These are phyloP conservation scores for Synergus laeviventris DNA, from an alignment of 2,888 invertebrate species.

Conservation along the genomic window DNA sequence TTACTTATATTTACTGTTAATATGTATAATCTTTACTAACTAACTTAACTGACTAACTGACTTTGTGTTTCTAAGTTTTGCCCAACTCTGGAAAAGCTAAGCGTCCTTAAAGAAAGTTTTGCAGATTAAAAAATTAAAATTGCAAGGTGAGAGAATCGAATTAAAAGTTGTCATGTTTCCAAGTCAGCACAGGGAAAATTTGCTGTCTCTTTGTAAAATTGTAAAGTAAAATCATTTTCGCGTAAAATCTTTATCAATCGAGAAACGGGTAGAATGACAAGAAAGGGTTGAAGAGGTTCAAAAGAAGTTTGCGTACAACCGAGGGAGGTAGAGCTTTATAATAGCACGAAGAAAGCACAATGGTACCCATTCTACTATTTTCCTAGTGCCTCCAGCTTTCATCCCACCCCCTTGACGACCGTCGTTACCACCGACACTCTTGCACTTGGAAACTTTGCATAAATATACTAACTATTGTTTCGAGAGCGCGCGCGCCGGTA, in stretches of 20 bases:
- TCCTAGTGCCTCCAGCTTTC: slow-evolving; percentile 50
- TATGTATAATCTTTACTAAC: neutral
- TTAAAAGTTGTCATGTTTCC: neutral
- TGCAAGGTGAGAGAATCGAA: neutral
- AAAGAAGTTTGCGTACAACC: slow-evolving; percentile 19
- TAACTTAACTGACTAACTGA: no score
- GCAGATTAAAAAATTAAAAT: no score
- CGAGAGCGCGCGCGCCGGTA: slow-evolving; percentile 47
- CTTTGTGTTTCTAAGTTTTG: neutral
- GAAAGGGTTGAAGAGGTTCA: neutral
- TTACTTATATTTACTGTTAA: neutral
- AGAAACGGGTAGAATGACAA: neutral
- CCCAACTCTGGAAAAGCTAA: no score
- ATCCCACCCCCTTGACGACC: slow-evolving; percentile 41
- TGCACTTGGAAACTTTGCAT: slow-evolving; percentile 70
- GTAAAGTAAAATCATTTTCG: slow-evolving; percentile 1
- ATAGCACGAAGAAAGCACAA: slow-evolving; percentile 66
- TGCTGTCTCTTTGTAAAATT: neutral
- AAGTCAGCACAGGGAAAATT: neutral
- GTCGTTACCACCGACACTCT: slow-evolving; percentile 54
- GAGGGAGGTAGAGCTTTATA: slow-evolving; percentile 62
- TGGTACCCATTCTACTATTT: slow-evolving; percentile 60
- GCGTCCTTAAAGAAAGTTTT: no score
- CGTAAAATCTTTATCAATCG: slow-evolving; percentile 2
- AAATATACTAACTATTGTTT: slow-evolving; percentile 74